Evolutionary conservation across 30 jellyfish, hydroid and myxozoan genomes (phyloP), one percentile per base, ranked within the genome.

Genomic region (Aurelia aurita complex sp. Pacific): DNA sequence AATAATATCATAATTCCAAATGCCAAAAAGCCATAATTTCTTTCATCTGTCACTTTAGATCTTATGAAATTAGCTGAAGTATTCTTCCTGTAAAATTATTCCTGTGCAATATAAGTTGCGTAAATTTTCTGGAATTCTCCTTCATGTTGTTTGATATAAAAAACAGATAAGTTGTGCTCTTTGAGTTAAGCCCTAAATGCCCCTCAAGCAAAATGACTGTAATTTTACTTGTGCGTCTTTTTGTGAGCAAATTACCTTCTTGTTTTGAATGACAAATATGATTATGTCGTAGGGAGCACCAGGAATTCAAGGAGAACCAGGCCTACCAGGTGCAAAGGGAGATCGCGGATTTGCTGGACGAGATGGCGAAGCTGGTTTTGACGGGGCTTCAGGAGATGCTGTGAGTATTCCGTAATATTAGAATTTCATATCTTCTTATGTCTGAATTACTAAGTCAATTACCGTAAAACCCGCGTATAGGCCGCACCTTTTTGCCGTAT

Each of bases 261-360:
- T 46, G 16, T 46, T 2, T 46, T 4, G 4, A 57, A 12, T 18
- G 19, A 7, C 53, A 15, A 35, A 62, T 79, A 0, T 65, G 33
- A 14, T 80, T 52, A 14, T 29, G n/a, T 42, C 63, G 9, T 40
- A 86, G 96, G 96, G 96, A 34, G 79, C 50, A n/a, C 96, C 97
- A 46, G 99, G 99, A 50, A 89, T 81, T 32, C 83, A 91, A 71
- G 99, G 99, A 67, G 94, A 85, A 29, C 92, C 96, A 10, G 99
- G 99, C n/a, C 79, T 74, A 73, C 86, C 96, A 38, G 99, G 99
- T 4, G 85, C 71, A 5, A 73, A 83, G 83, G 99, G 99, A 68
- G 92, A 78, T 60, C 81, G 66, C 29, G 99, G 99, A 17, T 76
- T 50, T 50, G 60, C 87, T 61, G 99, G 99, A 53, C 90, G 87